Evolutionary conservation across 1,140 invertebrate genomes (phyloP).

Genomic region (Macrosteles quadrilineatus): DNA sequence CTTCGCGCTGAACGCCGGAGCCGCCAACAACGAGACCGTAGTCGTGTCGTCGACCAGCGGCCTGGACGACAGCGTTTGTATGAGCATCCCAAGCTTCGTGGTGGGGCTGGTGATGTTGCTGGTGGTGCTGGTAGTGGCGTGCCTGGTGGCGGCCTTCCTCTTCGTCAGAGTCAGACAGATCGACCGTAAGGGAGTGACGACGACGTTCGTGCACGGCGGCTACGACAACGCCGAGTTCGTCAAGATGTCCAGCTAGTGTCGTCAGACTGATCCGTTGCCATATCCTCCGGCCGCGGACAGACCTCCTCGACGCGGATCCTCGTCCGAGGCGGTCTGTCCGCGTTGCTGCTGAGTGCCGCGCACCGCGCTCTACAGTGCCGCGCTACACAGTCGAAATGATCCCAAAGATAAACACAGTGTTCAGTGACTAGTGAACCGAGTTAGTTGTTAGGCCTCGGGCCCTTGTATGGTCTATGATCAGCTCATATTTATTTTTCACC

Average conservation of each 20-base stretch:
- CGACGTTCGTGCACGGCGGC: conserved; percentile 57
- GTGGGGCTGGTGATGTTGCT: conserved; percentile 88
- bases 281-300: conserved; percentile 24
- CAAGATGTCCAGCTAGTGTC: conserved; percentile 60
- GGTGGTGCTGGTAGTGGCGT: conserved; percentile 85
- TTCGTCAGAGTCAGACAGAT: conserved; percentile 86
- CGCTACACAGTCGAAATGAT: conserved; percentile 25
- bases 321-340: background rate
- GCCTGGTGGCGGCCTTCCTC: conserved; percentile 86
- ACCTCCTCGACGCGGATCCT: background rate
- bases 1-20: conserved; percentile 76
- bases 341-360: background rate
- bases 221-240: conserved; percentile 70
- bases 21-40: conserved; percentile 76
- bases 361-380: background rate
- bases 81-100: conserved; percentile 90
- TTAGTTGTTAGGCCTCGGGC: conserved; percentile 15
- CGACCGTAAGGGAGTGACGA: conserved; percentile 75
- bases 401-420: conserved; percentile 32
- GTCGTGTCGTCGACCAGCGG: conserved; percentile 67
- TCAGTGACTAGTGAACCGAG: conserved; percentile 1
- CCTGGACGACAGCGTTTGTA: conserved; percentile 79
- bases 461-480: conserved; percentile 35
- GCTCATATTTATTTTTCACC: conserved; percentile 33
- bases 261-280: conserved; percentile 18